These are phyloP conservation scores for Drosophila orosa DNA, from an alignment of 1,140 invertebrate species.

Conservation along the genomic window DNA sequence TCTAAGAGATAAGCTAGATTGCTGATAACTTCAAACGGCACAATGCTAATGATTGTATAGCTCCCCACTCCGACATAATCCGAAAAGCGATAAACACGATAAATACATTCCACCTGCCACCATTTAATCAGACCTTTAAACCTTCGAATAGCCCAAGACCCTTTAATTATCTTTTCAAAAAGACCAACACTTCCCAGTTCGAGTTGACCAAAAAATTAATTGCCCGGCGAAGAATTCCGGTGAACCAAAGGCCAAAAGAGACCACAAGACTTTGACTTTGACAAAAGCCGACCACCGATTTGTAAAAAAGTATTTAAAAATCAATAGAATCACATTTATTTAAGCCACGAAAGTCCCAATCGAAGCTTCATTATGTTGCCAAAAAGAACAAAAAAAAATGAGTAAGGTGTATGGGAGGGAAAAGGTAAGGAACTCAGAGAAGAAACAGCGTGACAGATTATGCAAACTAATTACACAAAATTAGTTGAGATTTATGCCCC, in stretches of 20 bases:
- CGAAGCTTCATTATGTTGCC: slow-evolving; percentile 58
- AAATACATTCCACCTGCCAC: slow-evolving; percentile 29
- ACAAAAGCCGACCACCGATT: slow-evolving; percentile 61
- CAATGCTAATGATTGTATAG: slow-evolving; percentile 11
- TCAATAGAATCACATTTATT: slow-evolving; percentile 76
- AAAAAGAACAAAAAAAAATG: slow-evolving; percentile 26
- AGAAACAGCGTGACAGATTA: slow-evolving; percentile 75
- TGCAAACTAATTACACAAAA: slow-evolving; percentile 82
- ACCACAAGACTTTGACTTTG: slow-evolving; percentile 43
- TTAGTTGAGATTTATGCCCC: slow-evolving; percentile 79
- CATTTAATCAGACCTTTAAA: slow-evolving; percentile 31
- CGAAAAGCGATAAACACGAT: slow-evolving; percentile 12
- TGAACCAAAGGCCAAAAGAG: slow-evolving; percentile 16
- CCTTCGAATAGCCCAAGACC: slow-evolving; percentile 37
- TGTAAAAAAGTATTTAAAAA: slow-evolving; percentile 50
- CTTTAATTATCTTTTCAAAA: slow-evolving; percentile 46
- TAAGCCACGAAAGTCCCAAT: slow-evolving; percentile 56
- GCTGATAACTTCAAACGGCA: slow-evolving; percentile 6
- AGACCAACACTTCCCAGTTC: slow-evolving; percentile 47
- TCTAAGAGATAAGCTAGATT: slow-evolving; percentile 2
- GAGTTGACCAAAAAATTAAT: slow-evolving; percentile 58
- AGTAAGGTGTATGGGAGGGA: slow-evolving; percentile 5
- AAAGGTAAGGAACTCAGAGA: slow-evolving; percentile 44
- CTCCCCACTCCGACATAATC: neutral
- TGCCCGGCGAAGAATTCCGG: slow-evolving; percentile 39